Evolutionary conservation across 2,113 vertebrate genomes (phyloP).

Genomic region (Megaceryle torquata): DNA sequence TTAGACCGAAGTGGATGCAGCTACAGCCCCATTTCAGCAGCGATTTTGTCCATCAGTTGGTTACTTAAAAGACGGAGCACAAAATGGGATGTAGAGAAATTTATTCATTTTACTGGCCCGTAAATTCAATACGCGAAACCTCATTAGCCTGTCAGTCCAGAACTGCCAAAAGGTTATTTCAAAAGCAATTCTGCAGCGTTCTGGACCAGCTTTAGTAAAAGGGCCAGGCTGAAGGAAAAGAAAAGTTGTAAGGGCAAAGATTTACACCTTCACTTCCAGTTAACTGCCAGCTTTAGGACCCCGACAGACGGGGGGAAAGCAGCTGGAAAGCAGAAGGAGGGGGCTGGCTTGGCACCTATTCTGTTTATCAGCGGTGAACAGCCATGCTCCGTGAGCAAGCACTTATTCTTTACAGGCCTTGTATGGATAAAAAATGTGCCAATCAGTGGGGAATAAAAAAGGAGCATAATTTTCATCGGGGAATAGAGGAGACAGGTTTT

Average conservation of each 20-base stretch:
- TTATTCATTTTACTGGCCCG: background rate
- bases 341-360: background rate
- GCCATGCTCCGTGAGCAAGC: background rate
- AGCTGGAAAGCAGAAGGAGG: background rate
- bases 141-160: background rate
- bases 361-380: background rate
- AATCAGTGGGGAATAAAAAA: background rate
- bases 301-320: no score
- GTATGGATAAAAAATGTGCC: background rate
- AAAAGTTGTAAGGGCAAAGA: background rate
- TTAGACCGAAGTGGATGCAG: background rate
- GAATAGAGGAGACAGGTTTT: accelerated
- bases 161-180: background rate
- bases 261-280: background rate
- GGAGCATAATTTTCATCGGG: background rate
- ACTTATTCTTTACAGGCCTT: background rate
- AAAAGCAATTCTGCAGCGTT: background rate
- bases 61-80: background rate
- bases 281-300: background rate
- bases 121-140: background rate
- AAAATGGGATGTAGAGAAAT: background rate
- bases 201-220: background rate
- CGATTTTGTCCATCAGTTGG: background rate
- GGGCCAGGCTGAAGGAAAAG: background rate
- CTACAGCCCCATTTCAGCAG: background rate